Evolutionary conservation across 2,888 invertebrate genomes (phyloP).

Genomic region (Hermaeophaga mercurialis): DNA sequence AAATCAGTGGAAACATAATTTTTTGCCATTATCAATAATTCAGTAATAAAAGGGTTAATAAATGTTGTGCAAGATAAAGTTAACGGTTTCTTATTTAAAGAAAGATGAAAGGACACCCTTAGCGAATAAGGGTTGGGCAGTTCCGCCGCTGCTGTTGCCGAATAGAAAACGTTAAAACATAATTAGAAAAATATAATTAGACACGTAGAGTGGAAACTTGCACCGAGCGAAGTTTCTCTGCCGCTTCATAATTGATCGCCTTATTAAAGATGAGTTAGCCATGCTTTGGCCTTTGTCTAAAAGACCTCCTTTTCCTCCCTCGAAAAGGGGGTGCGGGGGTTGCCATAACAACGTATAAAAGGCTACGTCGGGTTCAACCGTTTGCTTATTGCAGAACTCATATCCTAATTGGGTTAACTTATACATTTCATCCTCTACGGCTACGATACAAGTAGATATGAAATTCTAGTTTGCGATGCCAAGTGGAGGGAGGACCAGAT

Average conservation of each 20-base stretch:
- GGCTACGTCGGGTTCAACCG: slow-evolving; percentile 43
- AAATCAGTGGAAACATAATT: no score
- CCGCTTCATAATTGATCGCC: slow-evolving; percentile 58
- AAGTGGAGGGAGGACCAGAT: not conserved
- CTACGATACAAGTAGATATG: not conserved
- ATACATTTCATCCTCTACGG: slow-evolving; percentile 48
- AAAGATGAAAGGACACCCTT: no score
- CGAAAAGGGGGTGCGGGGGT: slow-evolving; percentile 42
- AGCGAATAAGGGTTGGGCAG: no score
- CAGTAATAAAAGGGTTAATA: no score
- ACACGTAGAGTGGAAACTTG: slow-evolving; percentile 49
- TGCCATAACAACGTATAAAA: slow-evolving; percentile 50
- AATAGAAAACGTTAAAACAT: slow-evolving; percentile 39
- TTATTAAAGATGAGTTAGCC: slow-evolving; percentile 60
- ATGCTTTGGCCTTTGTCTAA: slow-evolving; percentile 51
- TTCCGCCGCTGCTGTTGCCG: not conserved
- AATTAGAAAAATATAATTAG: slow-evolving; percentile 58
- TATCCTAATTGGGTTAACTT: slow-evolving; percentile 58
- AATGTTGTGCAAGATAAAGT: no score
- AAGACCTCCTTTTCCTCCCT: slow-evolving; percentile 11
- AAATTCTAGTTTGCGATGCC: not conserved
- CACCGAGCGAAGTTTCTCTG: slow-evolving; percentile 52
- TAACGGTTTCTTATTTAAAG: no score
- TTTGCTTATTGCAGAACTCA: slow-evolving; percentile 58
- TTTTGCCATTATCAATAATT: no score